Conservation (phyloP, 1,140 invertebrate species). For the Cydia fagiglandana region DNA sequence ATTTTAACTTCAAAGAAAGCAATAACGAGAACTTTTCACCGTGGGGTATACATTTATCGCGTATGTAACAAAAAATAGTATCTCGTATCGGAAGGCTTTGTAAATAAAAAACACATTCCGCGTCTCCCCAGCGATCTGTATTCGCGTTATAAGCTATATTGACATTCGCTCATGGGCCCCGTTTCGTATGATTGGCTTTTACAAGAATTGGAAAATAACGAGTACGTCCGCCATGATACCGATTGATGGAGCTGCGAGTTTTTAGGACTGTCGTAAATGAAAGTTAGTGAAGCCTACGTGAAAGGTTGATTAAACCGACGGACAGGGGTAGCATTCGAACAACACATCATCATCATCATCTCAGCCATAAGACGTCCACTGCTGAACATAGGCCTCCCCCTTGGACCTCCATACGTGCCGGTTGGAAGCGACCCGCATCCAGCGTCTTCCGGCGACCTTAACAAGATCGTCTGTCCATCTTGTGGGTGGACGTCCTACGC, state of each 20-base stretch:
- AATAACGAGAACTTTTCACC: slow-evolving; percentile 24
- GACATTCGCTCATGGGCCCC: slow-evolving; percentile 48
- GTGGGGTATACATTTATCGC: not conserved
- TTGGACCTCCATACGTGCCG: no score
- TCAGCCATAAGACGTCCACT: no score
- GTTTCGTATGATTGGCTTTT: slow-evolving; percentile 60
- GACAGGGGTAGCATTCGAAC: not conserved
- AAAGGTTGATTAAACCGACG: slow-evolving; percentile 40
- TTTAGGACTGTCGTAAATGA: slow-evolving; percentile 30
- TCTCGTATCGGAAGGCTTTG: slow-evolving; percentile 27
- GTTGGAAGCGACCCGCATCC: no score
- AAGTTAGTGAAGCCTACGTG: slow-evolving; percentile 12
- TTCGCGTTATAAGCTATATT: slow-evolving; percentile 53
- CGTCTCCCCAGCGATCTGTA: slow-evolving; percentile 42
- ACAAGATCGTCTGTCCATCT: no score
- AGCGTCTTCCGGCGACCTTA: no score
- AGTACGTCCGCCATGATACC: slow-evolving; percentile 24
- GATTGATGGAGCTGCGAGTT: slow-evolving; percentile 13
- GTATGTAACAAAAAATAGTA: slow-evolving; percentile 23
- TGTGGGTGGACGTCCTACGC: no score
- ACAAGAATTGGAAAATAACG: slow-evolving; percentile 61
- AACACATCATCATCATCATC: no score
- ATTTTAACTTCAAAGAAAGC: slow-evolving; percentile 10
- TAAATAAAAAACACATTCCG: slow-evolving; percentile 54
- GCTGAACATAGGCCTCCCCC: no score